Evolutionary conservation across 1,140 invertebrate genomes (phyloP).

Genomic region (Acromyrmex charruanus): DNA sequence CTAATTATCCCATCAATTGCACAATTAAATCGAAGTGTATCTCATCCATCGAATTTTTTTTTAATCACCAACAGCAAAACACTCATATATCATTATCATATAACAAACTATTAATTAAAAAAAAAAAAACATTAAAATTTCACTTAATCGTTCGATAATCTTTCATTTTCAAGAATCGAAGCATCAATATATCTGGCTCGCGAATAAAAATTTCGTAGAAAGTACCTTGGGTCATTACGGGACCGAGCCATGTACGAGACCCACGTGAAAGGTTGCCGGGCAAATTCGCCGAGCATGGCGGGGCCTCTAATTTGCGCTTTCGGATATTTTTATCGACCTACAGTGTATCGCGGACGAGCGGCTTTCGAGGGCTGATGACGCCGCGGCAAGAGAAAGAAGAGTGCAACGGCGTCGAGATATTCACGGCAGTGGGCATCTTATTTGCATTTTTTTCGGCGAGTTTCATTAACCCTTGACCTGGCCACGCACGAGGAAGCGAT

Average conservation of each 20-base stretch:
- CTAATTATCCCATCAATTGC: conserved; percentile 7
- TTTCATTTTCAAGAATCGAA: not conserved
- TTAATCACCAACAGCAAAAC: not conserved
- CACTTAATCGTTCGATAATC: not conserved
- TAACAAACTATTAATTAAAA: not conserved
- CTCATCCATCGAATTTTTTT: not conserved
- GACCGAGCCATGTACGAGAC: conserved; percentile 2
- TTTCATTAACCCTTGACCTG: conserved; percentile 81
- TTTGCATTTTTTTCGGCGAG: conserved; percentile 80
- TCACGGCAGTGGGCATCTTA: conserved; percentile 63
- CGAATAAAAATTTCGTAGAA: conserved; percentile 35
- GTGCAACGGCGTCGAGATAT: conserved; percentile 6
- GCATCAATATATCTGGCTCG: not conserved
- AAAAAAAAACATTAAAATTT: not conserved
- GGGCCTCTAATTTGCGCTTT: conserved; percentile 68
- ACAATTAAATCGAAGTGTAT: not conserved
- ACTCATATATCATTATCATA: not conserved
- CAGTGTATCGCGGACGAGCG: conserved; percentile 5
- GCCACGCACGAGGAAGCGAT: conserved; percentile 73
- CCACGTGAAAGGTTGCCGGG: conserved; percentile 51
- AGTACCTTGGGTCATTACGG: conserved; percentile 26
- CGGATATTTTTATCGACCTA: conserved; percentile 71
- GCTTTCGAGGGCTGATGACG: conserved; percentile 42
- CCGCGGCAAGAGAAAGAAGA: not conserved
- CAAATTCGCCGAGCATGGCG: conserved; percentile 51